Evolutionary conservation across 2,797 vertebrate species (phyloP), one percentile per base, ranked within the genome.

Genomic region (Anas bernieri): DNA sequence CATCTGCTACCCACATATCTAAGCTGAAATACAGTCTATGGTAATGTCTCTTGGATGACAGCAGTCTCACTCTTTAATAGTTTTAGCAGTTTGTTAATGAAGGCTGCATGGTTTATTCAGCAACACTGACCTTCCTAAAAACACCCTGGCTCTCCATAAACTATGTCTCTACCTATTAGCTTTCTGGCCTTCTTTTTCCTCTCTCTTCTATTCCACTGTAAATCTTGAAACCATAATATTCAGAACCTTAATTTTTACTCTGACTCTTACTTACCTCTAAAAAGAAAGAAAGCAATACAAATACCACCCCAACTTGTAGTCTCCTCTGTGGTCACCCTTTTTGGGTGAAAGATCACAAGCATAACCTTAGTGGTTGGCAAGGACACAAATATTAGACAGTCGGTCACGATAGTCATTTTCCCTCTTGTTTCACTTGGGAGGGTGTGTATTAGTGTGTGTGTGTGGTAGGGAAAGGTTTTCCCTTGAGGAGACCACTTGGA

Each of bases 201-300:
- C 54, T 23, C 13, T 72, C 48, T 55, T 83, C 66, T 48, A 67
- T 77, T 91, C 26, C 33, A 33, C 61, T 33, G 62, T 70, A 92
- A 95, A 88, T 76, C 77, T 84, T 82, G 77, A 90, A 93, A 83
- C 66, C n/a, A 8, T 83, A 88, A 55, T 37, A 17, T 81, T 78
- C 41, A 95, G 55, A 78, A 50, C 31, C 39, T n/a, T 70, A 37
- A 80, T 84, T 74, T 93, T 90, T 54, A 75, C 66, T 43, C 9
- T 9, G 1, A 50, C 45, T 81, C 45, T 59, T 61, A 56, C 20
- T 83, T 54, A 78, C 30, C 7, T 56, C 64, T 68, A 31, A 63
- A 86, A 94, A 20, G 30, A 81, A 83, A 52, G 35, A 82, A 58
- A 1, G 2, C 75, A 12, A 55, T 70, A 20, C 17, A 85, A 95